Base-by-base conservation (phyloP, 2,888 invertebrate genomes). In the Synanthedon tipuliformis region DNA sequence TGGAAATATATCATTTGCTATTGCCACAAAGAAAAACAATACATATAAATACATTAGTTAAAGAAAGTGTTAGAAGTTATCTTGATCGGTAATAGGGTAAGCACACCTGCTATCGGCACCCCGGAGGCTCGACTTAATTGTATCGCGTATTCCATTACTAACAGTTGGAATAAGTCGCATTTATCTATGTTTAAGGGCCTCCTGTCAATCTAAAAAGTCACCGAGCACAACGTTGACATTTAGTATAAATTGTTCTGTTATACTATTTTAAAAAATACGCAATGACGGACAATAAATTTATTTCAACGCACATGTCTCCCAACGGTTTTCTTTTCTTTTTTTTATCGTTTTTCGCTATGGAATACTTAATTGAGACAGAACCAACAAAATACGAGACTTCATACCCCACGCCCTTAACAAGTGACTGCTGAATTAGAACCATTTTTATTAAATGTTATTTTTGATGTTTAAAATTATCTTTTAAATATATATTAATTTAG, bases 171-270 rank as follows among this genome's bases (percentile, higher is more conserved):
- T 69, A 68, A 61, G 68, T 71, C 67, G 45, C 55, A 61, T 66
- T 67, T 69, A 63, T 64, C 66, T 62, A 63, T 72, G 69, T 67
- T 63, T 77, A 79, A 77, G 75, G 78, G 77, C 75, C 77, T 72
- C 57, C 71, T 74, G 78, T 71, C 71, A 52, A 62, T 69, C 60
- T 69, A 59, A 65, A 65, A 66, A 64, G 59, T 59, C 53, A 58
- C 54, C 51, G 13, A 45, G 15, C 45, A 45, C n/a, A 45, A 45
- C 45, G 12, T 45, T 58, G 58, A 57, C 60, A 61, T 58, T 60
- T 57, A 58, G 53, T 41, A 49, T 45, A 50, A 51, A 27, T 40
- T 51, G 41, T 52, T 49, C 40, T 52, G 49, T 52, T 49, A 34
- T n/a, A 27, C 48, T 54, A 52, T 55, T 50, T 52, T 48, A 50